Base-by-base conservation (phyloP, 2,797 vertebrate species). In the Pseudochirops cupreus region DNA sequence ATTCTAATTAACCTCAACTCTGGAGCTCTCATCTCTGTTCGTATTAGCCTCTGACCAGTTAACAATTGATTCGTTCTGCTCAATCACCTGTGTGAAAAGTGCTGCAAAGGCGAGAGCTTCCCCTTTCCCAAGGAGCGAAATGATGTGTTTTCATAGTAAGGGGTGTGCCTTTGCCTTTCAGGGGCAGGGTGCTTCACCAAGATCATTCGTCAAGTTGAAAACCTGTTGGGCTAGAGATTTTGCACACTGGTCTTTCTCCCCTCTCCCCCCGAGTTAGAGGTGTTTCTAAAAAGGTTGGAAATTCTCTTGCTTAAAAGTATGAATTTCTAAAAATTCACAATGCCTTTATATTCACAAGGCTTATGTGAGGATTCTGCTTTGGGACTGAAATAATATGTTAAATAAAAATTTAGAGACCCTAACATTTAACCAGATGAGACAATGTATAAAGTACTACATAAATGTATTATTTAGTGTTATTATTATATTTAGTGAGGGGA, bases 21-120 rank as follows among this genome's bases (percentile, higher is more conserved):
- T 55, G 33, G 91, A 97, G 97, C 93, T 97, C 97, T 97, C 95
- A 62, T 97, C 98, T 95, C 94, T 93, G 97, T 97, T 97, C 94
- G 5, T 96, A 97, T 98, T 98, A 98, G 98, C 97, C 98, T 95
- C 97, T 98, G 98, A 98, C 97, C 97, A 98, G 96, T 96, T 97
- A 98, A 97, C n/a, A 54, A 92, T 97, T 98, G 97, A 97, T 97
- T 98, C 96, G 96, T 98, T 98, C 97, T 93, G 1, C 98, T 98
- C 98, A 97, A 94, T 98, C 97, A 98, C 97, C 96, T 97, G 62
- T 97, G 94, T 94, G 59, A 56, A 95, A 94, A 91, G 54, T 92
- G 74, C 56, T 55, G 91, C 31, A 28, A 16, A 53, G 4, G 31
- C 0, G 0, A 89, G 90, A 87, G 55, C 91, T 91, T 95, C 56